Conservation (phyloP, 1,140 invertebrate species). For the Drosophila willistoni region DNA sequence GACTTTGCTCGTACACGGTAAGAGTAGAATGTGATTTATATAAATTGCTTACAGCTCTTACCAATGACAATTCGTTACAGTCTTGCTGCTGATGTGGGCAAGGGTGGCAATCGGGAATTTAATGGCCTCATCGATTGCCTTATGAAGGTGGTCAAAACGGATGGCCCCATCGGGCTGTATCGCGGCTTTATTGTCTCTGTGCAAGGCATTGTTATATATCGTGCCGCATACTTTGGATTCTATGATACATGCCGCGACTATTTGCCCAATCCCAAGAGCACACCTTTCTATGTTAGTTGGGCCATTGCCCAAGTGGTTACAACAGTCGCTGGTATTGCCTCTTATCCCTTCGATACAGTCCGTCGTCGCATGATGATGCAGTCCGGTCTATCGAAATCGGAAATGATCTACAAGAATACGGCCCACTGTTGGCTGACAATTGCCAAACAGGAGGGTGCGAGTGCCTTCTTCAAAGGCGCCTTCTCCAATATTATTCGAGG, state of each 20-base stretch:
- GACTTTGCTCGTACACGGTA: constrained; percentile 94
- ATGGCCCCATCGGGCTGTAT: constrained; percentile 93
- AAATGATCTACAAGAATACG: constrained; percentile 92
- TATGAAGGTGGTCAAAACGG: constrained; percentile 92
- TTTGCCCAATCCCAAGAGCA: constrained; percentile 92
- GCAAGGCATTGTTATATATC: constrained; percentile 93
- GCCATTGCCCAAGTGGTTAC: constrained; percentile 88
- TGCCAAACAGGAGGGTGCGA: constrained; percentile 87
- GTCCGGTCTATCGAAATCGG: constrained; percentile 88
- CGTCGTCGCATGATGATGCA: constrained; percentile 97
- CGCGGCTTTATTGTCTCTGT: constrained; percentile 96
- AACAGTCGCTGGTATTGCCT: constrained; percentile 92
- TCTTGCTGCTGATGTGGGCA: constrained; percentile 92
- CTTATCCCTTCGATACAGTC: constrained; percentile 97
- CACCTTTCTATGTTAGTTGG: constrained; percentile 85
- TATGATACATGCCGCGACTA: constrained; percentile 90
- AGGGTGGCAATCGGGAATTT: constrained; percentile 92
- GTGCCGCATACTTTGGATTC: constrained; percentile 96
- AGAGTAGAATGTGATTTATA: constrained; percentile 14
- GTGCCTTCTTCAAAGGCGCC: constrained; percentile 92
- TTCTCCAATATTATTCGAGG: constrained; percentile 91
- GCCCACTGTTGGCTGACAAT: constrained; percentile 90
- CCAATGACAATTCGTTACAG: constrained; percentile 23
- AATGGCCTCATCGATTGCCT: constrained; percentile 93
- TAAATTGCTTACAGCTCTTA: not conserved